Conservation (phyloP, 2,888 invertebrate genomes). For the Platycnemis pennipes region DNA sequence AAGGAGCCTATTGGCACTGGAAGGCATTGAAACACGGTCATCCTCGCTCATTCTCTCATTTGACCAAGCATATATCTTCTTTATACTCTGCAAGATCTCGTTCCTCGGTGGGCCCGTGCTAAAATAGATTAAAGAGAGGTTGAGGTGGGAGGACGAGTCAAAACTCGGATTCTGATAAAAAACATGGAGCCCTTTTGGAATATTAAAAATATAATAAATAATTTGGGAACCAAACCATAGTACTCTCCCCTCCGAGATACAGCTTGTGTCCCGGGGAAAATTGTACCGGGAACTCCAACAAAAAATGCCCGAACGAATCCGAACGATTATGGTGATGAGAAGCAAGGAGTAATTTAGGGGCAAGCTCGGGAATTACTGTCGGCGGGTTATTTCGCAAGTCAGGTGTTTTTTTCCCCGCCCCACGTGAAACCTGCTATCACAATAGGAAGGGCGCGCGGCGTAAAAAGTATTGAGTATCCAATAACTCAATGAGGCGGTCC, state of each 20-base stretch:
- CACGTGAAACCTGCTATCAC: background rate
- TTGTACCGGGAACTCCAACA: no score
- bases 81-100: no score
- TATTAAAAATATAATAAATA: background rate
- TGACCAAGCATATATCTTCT: no score
- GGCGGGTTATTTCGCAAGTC: background rate
- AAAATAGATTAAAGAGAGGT: no score
- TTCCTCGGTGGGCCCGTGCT: no score
- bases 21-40: no score
- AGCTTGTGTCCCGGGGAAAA: background rate
- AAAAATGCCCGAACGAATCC: background rate
- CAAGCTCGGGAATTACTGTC: background rate
- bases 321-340: constrained; percentile 25
- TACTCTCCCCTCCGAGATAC: background rate
- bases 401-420: background rate
- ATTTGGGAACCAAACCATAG: background rate
- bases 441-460: background rate
- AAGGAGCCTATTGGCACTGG: no score
- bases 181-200: background rate
- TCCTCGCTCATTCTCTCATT: no score
- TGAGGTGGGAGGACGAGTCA: background rate
- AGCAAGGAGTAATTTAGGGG: background rate
- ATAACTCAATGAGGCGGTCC: background rate
- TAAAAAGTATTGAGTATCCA: background rate
- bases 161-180: background rate